A percentile compares a stretch with the other conserved stretches of the same genome.
These are phyloP conservation scores for Diadophis punctatus DNA, from an alignment of 2,113 vertebrate species.

Conservation along the genomic window DNA sequence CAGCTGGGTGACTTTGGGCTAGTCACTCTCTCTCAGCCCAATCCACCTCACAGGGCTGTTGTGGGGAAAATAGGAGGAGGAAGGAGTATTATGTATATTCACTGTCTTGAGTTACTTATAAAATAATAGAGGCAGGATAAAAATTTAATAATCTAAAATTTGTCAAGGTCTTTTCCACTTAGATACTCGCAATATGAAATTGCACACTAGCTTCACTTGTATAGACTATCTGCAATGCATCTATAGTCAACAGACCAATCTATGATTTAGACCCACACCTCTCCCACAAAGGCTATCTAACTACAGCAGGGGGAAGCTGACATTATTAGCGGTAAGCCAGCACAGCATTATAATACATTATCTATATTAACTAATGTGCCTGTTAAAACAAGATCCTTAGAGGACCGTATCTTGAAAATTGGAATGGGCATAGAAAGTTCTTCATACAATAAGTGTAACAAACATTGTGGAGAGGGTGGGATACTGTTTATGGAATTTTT, in stretches of 20 bases:
- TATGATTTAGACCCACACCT: background rate
- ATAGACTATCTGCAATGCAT: background rate
- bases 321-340: background rate
- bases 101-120: background rate
- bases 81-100: background rate
- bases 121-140: background rate
- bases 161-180: background rate
- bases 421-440: background rate
- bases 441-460: background rate
- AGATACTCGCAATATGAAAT: background rate
- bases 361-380: background rate
- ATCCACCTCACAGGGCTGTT: background rate
- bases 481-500: background rate
- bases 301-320: background rate
- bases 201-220: background rate
- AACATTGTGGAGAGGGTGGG: background rate
- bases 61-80: background rate
- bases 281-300: background rate
- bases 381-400: background rate
- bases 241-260: background rate
- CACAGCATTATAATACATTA: background rate
- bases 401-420: background rate
- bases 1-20: background rate
- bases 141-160: background rate
- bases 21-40: background rate